Evolutionary conservation across 2,113 vertebrate genomes (phyloP).

Genomic region (Hydrochoerus hydrochaeris): DNA sequence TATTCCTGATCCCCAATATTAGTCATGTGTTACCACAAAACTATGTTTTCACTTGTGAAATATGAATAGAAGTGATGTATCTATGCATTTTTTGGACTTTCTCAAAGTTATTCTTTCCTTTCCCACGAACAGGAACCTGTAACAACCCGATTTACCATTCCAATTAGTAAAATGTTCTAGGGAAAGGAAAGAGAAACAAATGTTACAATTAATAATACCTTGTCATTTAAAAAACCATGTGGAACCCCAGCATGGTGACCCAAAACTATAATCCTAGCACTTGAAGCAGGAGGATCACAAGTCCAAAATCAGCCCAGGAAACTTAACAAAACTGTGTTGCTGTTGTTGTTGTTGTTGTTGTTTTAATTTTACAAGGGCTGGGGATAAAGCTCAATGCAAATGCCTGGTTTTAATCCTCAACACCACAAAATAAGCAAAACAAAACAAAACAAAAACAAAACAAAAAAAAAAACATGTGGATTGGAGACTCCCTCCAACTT

Average conservation of each 20-base stretch:
- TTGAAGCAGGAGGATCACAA: neutral
- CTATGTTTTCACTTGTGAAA: neutral
- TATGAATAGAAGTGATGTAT: neutral
- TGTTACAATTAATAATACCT: neutral
- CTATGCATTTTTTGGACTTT: neutral
- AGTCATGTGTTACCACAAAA: too few species aligned
- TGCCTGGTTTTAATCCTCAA: neutral
- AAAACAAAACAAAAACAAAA: neutral
- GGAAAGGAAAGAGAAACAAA: neutral
- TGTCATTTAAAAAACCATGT: neutral
- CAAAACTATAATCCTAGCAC: neutral
- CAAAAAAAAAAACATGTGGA: neutral
- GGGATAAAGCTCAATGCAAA: neutral
- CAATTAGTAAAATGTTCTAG: neutral
- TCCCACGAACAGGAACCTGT: neutral
- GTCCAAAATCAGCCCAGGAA: neutral
- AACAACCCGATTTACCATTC: neutral
- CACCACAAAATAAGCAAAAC: neutral
- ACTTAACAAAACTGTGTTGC: neutral
- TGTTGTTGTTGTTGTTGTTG: too few species aligned
- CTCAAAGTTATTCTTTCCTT: neutral
- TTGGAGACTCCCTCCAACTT: neutral
- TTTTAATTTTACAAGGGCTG: neutral
- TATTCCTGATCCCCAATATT: neutral
- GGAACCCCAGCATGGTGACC: neutral